phyloP scores from a whole-genome alignment of 2,888 invertebrate genomes.

The Melangyna quadrimaculata region DNA sequence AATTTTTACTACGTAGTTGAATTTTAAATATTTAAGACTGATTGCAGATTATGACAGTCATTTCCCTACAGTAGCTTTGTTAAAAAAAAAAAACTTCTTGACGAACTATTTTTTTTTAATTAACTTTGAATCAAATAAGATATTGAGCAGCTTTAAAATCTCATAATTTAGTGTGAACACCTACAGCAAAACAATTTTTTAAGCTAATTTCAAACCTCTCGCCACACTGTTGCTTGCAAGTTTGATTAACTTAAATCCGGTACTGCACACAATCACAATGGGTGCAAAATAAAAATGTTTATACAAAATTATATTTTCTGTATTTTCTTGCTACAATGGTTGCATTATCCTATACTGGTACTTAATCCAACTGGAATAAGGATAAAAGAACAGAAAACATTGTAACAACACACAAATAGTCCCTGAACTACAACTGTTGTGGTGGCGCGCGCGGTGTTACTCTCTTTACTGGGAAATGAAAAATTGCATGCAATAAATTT shows the following conservation, averaged over 20 bases:
- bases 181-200: no score
- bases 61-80: no score
- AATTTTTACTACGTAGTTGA: no score
- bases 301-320: constrained; percentile 50
- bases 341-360: constrained; percentile 14
- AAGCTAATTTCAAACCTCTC: not conserved
- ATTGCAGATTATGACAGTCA: no score
- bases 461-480: constrained; percentile 72
- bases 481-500: constrained; percentile 78
- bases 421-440: constrained; percentile 16
- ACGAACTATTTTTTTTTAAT: no score
- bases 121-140: no score
- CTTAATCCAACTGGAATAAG: constrained; percentile 56
- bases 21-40: no score
- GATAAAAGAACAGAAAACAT: constrained; percentile 61
- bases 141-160: no score
- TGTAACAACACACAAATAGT: constrained; percentile 56
- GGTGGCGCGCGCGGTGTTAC: not conserved
- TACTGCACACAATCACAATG: not conserved
- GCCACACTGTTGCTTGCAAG: not conserved
- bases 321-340: constrained; percentile 14
- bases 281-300: constrained; percentile 40
- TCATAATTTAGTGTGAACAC: no score
- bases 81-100: no score
- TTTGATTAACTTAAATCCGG: not conserved